Base-by-base conservation (phyloP, 2,113 vertebrate species). In the Oreocharis arfaki region DNA sequence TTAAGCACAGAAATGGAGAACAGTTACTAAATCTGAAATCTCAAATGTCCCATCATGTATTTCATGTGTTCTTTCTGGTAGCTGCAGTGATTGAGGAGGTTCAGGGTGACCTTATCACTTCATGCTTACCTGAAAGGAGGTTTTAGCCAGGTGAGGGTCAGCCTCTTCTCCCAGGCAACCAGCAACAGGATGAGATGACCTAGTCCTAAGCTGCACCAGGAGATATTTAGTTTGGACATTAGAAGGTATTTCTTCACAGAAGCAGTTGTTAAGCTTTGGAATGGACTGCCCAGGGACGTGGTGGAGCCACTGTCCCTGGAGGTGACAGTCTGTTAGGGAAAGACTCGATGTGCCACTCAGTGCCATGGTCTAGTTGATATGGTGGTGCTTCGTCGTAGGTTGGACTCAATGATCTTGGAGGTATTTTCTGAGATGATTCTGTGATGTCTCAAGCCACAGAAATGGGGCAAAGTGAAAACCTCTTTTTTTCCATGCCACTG, bases 341-440 rank as follows among this genome's bases (percentile, higher is more conserved):
- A 33, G 37, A 28, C 0, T 46, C 0, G 3, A 10, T 9, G 6
- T 2, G 1, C 20, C 53, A 15, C 28, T 32, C 53, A 21, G n/a
- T 47, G 47, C 17, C n/a, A 35, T 0, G 1, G 20, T 35, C 6
- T 2, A 4, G 11, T 16, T 41, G 17, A 35, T 26, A 3, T 16
- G 9, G 46, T 26, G n/a, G 4, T 53, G 39, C 32, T 53, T 21
- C 18, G 21, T 32, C 30, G 41, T 5, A 53, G 39, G 7, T 6
- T 53, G 28, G 20, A 68, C 24, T 41, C 39, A 39, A 1, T 11
- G 27, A 52, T 41, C 39, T 61, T 4, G 1, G 27, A 53, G 30
- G 21, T 32, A n/a, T 68, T 60, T 60, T 32, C 70, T 50, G 26
- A 67, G 32, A 59, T 46, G 6, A 46, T 41, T 60, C 33, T 75